Percentiles rank a stretch among this genome's conserved stretches.
Evolutionary conservation across 2,888 invertebrate species (phyloP).

Genomic region (Crocallis elinguaria): DNA sequence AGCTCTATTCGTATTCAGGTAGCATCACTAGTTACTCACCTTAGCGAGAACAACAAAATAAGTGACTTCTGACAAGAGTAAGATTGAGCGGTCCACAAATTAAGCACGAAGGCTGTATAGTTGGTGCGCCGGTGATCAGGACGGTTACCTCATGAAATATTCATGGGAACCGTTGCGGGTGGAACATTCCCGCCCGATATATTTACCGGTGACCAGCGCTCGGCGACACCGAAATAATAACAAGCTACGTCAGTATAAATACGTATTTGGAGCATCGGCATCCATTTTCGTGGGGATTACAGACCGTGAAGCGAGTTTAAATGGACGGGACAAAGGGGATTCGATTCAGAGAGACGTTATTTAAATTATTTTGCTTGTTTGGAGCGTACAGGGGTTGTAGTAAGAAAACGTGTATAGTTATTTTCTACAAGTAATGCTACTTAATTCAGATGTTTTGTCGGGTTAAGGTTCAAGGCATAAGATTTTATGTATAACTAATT

Average conservation of each 20-base stretch:
- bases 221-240: slow-evolving; percentile 59
- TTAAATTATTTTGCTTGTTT: slow-evolving; percentile 23
- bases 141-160: slow-evolving; percentile 67
- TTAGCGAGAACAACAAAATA: slow-evolving; percentile 42
- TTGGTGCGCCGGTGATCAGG: slow-evolving; percentile 56
- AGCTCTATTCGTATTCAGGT: slow-evolving; percentile 38
- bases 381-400: slow-evolving; percentile 7
- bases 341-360: slow-evolving; percentile 27
- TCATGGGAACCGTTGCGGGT: slow-evolving; percentile 58
- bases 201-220: slow-evolving; percentile 63
- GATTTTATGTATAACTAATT: too few species aligned
- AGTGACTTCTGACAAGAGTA: slow-evolving; percentile 47
- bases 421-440: neutral
- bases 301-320: slow-evolving; percentile 29
- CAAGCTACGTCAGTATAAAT: slow-evolving; percentile 35
- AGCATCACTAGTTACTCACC: slow-evolving; percentile 34
- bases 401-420: neutral
- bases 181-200: slow-evolving; percentile 57
- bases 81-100: slow-evolving; percentile 62
- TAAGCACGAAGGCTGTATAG: slow-evolving; percentile 57
- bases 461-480: too few species aligned
- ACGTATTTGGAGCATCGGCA: slow-evolving; percentile 40
- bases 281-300: slow-evolving; percentile 35
- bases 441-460: too few species aligned
- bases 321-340: slow-evolving; percentile 38